Base-by-base conservation (phyloP, 2,888 invertebrate genomes). In the Smittia sp. region DNA sequence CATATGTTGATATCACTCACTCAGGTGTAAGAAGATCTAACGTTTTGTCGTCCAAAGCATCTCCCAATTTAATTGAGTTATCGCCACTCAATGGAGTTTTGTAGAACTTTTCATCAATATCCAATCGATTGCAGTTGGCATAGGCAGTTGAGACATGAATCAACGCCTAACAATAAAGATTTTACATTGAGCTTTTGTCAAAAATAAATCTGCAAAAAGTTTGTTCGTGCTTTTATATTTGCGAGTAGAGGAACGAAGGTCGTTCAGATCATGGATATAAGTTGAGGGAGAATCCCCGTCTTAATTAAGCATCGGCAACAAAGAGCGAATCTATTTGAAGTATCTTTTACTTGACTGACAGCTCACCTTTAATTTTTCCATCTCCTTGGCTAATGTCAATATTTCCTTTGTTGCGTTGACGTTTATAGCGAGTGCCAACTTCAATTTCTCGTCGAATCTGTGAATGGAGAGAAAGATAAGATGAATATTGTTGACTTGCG, bases 61-160 rank as follows among this genome's bases (percentile, higher is more conserved):
- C 78, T 22, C 79, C 76, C 69, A 82, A 68, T 52, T 77, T 74
- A 32, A 81, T 77, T n/a, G 82, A 77, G 74, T 81, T 80, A 6
- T 80, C 78, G 1, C 80, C 81, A 32, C 77, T 78, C 20, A 80
- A 78, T 24, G 80, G 80, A 0, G 81, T 77, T n/a, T 78, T 79
- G 76, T 84, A 84, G 75, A 79, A 81, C 39, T 78, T 77, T 75
- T 84, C 84, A 24, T 81, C 80, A 41, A 83, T 80, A 38, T 78
- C 77, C 0, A 76, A 58, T 1, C 78, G 77, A 52, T 81, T 78
- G 79, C 89, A 89, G 80, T 90, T 89, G 27, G 88, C 86, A 79
- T 88, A 90, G 0, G 89, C 89, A 0, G 90, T 89, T 0, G 89
- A 89, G 3, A 90, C 87, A 77, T 90, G 89, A 0, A 90, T 84